These are phyloP conservation scores for Stomatorhinus walkeri DNA, from an alignment of 2,797 vertebrate species.

Conservation along the genomic window DNA sequence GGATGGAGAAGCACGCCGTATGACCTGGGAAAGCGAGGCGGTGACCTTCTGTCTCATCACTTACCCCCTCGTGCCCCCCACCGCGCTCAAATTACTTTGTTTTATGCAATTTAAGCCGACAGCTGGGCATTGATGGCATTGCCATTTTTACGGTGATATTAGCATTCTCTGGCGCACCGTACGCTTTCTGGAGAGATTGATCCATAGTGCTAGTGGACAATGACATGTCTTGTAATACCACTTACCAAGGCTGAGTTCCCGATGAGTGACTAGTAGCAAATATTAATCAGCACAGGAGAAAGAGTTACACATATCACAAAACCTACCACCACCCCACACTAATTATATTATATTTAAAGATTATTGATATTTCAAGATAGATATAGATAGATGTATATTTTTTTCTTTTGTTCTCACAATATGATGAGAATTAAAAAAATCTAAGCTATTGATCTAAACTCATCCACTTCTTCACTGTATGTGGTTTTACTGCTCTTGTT, in stretches of 20 bases:
- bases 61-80: constrained; percentile 59
- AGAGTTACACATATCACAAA: not conserved
- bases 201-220: not conserved
- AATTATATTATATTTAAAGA: not conserved
- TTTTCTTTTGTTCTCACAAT: not conserved
- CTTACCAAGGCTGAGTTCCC: not conserved
- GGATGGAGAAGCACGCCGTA: constrained; percentile 59
- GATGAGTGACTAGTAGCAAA: not conserved
- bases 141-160: constrained; percentile 49
- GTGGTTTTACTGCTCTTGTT: not conserved
- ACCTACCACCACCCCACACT: not conserved
- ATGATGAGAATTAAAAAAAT: not conserved
- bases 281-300: not conserved
- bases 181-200: constrained; percentile 36
- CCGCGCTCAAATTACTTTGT: constrained; percentile 71
- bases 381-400: not conserved
- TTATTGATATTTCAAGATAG: not conserved
- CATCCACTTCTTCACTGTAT: not conserved
- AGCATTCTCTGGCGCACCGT: constrained; percentile 55
- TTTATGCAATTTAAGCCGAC: constrained; percentile 72
- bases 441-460: not conserved
- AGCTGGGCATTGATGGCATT: constrained; percentile 60
- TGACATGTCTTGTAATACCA: not conserved
- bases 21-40: constrained; percentile 49
- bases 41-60: constrained; percentile 74